These are phyloP conservation scores for Lepas anatifera DNA, from an alignment of 2,888 invertebrate genomes.

Conservation along the genomic window DNA sequence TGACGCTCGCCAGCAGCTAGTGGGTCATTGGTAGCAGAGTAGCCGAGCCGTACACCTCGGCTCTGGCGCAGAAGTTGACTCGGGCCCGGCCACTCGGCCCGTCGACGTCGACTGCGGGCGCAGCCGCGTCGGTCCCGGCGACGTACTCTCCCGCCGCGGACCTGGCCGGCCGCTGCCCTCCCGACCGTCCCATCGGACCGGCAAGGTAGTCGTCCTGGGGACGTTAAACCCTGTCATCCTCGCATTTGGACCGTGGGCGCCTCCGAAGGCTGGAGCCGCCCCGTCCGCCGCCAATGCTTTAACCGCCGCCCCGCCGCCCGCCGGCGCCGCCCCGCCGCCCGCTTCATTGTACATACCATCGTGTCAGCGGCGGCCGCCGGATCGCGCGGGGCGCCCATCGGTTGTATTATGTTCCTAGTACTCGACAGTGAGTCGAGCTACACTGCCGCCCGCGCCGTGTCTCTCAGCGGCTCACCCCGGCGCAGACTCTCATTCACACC, in stretches of 20 bases:
- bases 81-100: no score
- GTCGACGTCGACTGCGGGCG: no score
- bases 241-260: neutral
- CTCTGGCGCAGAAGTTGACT: no score
- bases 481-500: no score
- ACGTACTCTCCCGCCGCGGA: no score
- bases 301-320: neutral
- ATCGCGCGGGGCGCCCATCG: neutral
- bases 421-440: neutral
- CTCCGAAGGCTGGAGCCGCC: neutral
- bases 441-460: no score
- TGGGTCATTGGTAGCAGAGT: neutral
- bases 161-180: no score
- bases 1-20: neutral
- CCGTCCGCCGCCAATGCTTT: slow-evolving; percentile 6
- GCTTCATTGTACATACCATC: slow-evolving; percentile 5
- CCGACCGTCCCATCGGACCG: no score
- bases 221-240: neutral
- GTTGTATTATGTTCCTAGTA: slow-evolving; percentile 8
- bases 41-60: neutral
- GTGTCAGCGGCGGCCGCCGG: no score
- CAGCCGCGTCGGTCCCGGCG: no score
- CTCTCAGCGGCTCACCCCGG: no score
- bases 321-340: no score
- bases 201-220: neutral